phyloP scores from a whole-genome alignment of 2,888 invertebrate genomes.

The Calephelis perditalis region DNA sequence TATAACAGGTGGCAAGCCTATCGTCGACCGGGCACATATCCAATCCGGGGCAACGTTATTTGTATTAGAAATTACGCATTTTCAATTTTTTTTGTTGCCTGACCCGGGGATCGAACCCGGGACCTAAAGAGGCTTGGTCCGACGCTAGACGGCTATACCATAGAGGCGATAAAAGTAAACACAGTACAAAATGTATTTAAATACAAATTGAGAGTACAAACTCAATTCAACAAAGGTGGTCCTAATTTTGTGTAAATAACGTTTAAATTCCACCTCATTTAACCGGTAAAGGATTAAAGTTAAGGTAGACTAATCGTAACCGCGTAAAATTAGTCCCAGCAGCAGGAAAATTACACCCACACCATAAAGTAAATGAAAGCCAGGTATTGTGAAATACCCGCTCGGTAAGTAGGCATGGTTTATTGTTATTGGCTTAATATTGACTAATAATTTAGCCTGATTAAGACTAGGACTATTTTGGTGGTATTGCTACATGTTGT shows the following conservation, averaged over 20 bases:
- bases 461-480: slow-evolving; percentile 12
- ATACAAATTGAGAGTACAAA: too few species aligned
- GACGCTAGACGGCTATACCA: too few species aligned
- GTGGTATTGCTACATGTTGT: slow-evolving; percentile 1
- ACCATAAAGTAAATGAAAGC: background rate
- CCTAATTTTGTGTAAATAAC: background rate
- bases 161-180: too few species aligned
- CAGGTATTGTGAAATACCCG: background rate
- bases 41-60: too few species aligned
- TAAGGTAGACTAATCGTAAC: background rate
- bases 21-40: too few species aligned
- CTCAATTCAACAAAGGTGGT: background rate
- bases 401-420: slow-evolving; percentile 10
- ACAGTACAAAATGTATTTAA: too few species aligned
- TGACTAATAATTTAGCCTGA: slow-evolving; percentile 10
- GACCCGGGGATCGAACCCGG: too few species aligned
- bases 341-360: background rate
- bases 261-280: slow-evolving; percentile 5
- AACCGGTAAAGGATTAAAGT: background rate
- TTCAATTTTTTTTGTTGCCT: too few species aligned
- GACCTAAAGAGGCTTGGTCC: too few species aligned
- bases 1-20: too few species aligned
- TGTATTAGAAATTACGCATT: too few species aligned
- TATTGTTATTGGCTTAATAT: slow-evolving; percentile 13
- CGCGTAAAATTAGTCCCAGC: background rate